Percentiles rank a stretch among this genome's conserved stretches.
phyloP scores from a whole-genome alignment of 1,140 invertebrate genomes.

The Drosophila sp. region DNA sequence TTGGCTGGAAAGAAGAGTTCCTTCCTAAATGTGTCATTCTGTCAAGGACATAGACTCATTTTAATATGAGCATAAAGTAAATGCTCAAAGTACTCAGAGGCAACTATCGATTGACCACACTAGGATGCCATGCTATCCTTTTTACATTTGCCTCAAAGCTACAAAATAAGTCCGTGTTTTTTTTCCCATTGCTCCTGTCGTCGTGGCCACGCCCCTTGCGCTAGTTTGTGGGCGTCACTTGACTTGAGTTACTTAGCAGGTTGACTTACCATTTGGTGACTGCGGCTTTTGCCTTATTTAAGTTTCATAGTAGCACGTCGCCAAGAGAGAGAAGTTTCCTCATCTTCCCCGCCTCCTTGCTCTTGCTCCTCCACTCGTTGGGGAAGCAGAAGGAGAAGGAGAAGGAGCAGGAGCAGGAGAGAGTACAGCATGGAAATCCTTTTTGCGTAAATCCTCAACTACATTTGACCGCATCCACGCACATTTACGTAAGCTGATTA shows the following conservation, averaged over 20 bases:
- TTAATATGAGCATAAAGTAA: background rate
- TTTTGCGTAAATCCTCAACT: conserved; percentile 64
- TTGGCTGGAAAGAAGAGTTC: too few species aligned
- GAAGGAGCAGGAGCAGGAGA: background rate
- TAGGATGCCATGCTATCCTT: background rate
- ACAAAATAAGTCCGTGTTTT: conserved; percentile 7
- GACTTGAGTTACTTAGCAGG: conserved; percentile 37
- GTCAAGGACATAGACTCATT: background rate
- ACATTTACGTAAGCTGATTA: conserved; percentile 79
- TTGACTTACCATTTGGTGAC: conserved; percentile 42
- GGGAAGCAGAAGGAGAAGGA: background rate
- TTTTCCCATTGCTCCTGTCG: background rate
- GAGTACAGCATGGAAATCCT: conserved; percentile 53
- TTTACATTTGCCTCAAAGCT: conserved; percentile 21
- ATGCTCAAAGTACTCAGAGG: background rate
- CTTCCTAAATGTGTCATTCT: background rate
- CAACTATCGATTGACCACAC: conserved; percentile 8
- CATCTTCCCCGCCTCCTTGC: background rate
- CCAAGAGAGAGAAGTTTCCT: background rate
- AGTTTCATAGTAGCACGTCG: conserved; percentile 21
- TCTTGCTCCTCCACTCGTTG: conserved; percentile 4
- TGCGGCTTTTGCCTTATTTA: conserved; percentile 23
- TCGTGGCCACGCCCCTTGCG: background rate
- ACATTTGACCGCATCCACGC: conserved; percentile 67
- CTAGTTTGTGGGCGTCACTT: conserved; percentile 28